Evolutionary conservation across 2,113 vertebrate genomes (phyloP).

Genomic region (Kryptolebias marmoratus): DNA sequence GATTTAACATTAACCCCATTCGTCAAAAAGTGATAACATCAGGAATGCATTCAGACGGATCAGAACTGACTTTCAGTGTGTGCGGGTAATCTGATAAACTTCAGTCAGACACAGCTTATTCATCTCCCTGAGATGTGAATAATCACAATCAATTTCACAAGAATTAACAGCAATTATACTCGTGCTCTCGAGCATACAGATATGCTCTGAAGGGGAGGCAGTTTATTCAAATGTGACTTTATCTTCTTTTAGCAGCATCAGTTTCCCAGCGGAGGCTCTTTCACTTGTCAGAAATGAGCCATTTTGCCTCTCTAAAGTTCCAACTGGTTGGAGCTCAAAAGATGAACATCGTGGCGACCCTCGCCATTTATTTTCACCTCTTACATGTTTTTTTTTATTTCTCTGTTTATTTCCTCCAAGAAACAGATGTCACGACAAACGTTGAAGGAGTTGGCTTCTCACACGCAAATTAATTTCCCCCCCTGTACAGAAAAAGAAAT

Average conservation of each 20-base stretch:
- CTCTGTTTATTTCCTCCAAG: slow-evolving; percentile 31
- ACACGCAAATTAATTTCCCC: slow-evolving; percentile 51
- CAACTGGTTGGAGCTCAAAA: slow-evolving; percentile 35
- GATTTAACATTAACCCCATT: neutral
- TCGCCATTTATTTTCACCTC: slow-evolving; percentile 25
- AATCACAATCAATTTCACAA: slow-evolving; percentile 54
- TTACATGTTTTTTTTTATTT: neutral
- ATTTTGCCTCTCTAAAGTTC: slow-evolving; percentile 53
- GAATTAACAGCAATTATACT: slow-evolving; percentile 66
- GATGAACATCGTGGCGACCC: slow-evolving; percentile 34
- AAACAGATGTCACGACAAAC: slow-evolving; percentile 53
- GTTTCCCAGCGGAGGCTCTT: slow-evolving; percentile 42
- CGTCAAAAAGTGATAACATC: neutral
- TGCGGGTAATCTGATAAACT: slow-evolving; percentile 3
- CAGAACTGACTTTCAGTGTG: slow-evolving; percentile 23
- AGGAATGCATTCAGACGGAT: slow-evolving; percentile 25
- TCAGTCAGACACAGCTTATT: slow-evolving; percentile 31
- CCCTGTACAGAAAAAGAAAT: slow-evolving; percentile 36
- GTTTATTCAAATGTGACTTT: slow-evolving; percentile 71
- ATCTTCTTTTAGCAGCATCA: slow-evolving; percentile 60
- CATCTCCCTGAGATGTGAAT: slow-evolving; percentile 40
- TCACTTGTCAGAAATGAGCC: slow-evolving; percentile 64
- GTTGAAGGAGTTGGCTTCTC: slow-evolving; percentile 2
- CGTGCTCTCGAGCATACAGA: slow-evolving; percentile 63
- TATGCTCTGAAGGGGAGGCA: slow-evolving; percentile 42